A percentile compares a stretch with the other conserved stretches of the same genome.
These are phyloP conservation scores for Polyergus mexicanus DNA, from an alignment of 1,140 invertebrate species.

Conservation along the genomic window DNA sequence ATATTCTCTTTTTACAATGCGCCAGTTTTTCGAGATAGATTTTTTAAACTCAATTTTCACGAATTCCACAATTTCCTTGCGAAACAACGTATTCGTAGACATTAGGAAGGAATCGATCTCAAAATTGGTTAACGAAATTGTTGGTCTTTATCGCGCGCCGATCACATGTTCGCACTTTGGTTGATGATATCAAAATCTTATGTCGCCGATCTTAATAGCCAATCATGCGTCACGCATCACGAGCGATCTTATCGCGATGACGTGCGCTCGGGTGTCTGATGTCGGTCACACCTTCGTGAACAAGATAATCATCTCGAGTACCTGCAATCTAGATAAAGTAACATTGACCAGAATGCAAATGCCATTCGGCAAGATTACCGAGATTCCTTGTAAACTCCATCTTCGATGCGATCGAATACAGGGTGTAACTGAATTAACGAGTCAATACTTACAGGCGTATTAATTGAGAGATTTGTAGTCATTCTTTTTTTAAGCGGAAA, in stretches of 20 bases:
- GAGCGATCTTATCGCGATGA: constrained; percentile 38
- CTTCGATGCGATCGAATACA: constrained; percentile 26
- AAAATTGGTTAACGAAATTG: neutral
- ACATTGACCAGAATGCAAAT: constrained; percentile 33
- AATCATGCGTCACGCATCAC: constrained; percentile 15
- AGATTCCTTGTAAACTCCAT: constrained; percentile 27
- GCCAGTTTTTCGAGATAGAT: neutral
- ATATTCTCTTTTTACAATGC: neutral
- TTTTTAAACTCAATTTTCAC: neutral
- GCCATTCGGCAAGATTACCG: constrained; percentile 31
- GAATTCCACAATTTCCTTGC: neutral
- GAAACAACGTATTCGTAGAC: neutral
- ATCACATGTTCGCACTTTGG: constrained; percentile 46
- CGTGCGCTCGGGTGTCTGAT: constrained; percentile 3
- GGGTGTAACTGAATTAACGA: neutral
- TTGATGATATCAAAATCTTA: constrained; percentile 20
- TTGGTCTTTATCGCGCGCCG: constrained; percentile 33
- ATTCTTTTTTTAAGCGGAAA: constrained; percentile 13
- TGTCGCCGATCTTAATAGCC: constrained; percentile 53
- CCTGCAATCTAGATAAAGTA: constrained; percentile 26
- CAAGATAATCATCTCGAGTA: constrained; percentile 33
- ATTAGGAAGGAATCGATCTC: neutral
- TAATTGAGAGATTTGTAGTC: constrained; percentile 23
- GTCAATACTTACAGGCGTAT: constrained; percentile 16
- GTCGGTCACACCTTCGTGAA: constrained; percentile 1